A percentile compares a stretch with the other conserved stretches of the same genome.
Evolutionary conservation across 2,888 invertebrate species (phyloP).

Genomic region (Ditylenchus weischeri): DNA sequence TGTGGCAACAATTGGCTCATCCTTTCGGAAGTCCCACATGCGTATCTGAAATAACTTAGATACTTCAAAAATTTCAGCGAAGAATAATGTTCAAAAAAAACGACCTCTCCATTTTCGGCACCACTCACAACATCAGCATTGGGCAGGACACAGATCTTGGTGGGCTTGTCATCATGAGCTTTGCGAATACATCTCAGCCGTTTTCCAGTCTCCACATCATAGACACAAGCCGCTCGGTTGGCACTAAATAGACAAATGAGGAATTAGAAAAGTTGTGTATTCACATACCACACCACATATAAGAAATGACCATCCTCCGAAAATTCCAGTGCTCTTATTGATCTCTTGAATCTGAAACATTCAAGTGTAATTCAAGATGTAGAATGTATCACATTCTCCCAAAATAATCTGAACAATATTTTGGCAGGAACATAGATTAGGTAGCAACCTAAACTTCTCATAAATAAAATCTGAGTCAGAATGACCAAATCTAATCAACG

Average conservation of each 20-base stretch:
- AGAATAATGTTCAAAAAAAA: too few relatives aligned
- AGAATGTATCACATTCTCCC: too few relatives aligned
- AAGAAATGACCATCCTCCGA: conserved; percentile 20
- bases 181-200: conserved; percentile 33
- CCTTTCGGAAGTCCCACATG: conserved; percentile 45
- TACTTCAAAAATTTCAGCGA: background rate
- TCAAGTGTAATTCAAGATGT: conserved; percentile 7
- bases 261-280: background rate
- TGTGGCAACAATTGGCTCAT: conserved; percentile 34
- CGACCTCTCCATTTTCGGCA: conserved; percentile 45
- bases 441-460: too few relatives aligned
- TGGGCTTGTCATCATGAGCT: conserved; percentile 35
- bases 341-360: conserved; percentile 16
- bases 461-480: too few relatives aligned
- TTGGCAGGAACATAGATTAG: too few relatives aligned
- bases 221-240: conserved; percentile 43
- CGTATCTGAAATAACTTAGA: conserved; percentile 29
- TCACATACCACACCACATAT: conserved; percentile 19
- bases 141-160: conserved; percentile 37
- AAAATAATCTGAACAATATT: too few relatives aligned
- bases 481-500: too few relatives aligned
- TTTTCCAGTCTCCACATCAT: conserved; percentile 45
- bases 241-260: conserved; percentile 25
- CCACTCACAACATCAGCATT: conserved; percentile 44
- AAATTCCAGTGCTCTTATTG: conserved; percentile 25